Evolutionary conservation across 2,888 invertebrate genomes (phyloP).

Genomic region (Trachelus troglodyta): DNA sequence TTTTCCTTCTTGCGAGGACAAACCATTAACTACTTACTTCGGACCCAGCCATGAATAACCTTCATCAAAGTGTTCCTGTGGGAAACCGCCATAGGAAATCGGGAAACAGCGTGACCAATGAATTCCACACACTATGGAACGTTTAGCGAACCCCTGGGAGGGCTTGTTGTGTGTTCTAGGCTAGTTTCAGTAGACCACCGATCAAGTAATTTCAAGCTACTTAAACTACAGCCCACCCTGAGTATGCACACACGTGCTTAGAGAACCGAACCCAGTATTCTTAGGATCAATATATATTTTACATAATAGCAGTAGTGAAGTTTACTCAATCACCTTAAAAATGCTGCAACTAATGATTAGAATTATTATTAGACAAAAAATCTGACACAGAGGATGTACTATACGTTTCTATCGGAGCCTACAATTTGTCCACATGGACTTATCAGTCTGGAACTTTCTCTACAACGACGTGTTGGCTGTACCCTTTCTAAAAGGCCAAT

Average conservation of each 20-base stretch:
- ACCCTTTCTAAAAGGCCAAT: background rate
- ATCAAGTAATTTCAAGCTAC: conserved; percentile 62
- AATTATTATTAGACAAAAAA: background rate
- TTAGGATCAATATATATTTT: background rate
- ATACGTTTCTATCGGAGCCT: background rate
- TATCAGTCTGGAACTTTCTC: background rate
- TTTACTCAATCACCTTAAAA: background rate
- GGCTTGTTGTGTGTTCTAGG: conserved; percentile 6
- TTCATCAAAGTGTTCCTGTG: background rate
- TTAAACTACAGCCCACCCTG: conserved; percentile 33
- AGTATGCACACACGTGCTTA: background rate
- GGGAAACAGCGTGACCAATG: background rate
- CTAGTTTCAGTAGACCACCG: conserved; percentile 40
- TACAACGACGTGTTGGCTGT: background rate
- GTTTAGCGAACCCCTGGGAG: background rate
- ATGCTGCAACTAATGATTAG: background rate
- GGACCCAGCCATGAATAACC: background rate
- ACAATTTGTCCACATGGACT: background rate
- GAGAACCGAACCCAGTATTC: background rate
- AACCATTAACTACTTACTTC: background rate
- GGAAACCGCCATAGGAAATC: background rate
- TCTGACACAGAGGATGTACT: background rate
- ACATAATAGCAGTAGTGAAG: background rate
- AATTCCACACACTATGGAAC: background rate
- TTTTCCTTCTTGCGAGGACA: background rate